These are phyloP conservation scores for Drosophila hydei DNA, from an alignment of 1,140 invertebrate species.

Conservation along the genomic window DNA sequence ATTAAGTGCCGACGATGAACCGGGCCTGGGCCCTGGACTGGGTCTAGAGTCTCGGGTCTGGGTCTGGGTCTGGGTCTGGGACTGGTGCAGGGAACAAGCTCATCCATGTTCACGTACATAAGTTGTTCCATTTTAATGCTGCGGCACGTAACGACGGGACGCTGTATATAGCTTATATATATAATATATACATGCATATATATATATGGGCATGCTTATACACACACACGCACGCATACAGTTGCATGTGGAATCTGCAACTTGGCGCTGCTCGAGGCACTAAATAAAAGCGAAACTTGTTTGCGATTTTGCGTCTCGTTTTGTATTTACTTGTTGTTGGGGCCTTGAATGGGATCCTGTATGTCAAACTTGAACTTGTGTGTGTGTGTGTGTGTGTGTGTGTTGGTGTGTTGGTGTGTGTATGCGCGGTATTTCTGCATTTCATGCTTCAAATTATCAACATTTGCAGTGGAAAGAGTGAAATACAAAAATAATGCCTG, in stretches of 20 bases:
- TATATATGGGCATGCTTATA: conserved; percentile 37
- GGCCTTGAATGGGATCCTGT: conserved; percentile 81
- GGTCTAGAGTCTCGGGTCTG: conserved; percentile 4
- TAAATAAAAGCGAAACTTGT: conserved; percentile 83
- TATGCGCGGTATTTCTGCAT: conserved; percentile 56
- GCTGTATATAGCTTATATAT: conserved; percentile 14
- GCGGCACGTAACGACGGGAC: conserved; percentile 67
- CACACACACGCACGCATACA: conserved; percentile 17
- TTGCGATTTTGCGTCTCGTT: conserved; percentile 58
- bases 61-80: neutral
- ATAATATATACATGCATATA: conserved; percentile 42
- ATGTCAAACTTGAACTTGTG: conserved; percentile 74
- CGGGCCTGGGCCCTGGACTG: neutral
- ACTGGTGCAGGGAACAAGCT: conserved; percentile 4
- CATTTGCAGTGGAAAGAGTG: conserved; percentile 56
- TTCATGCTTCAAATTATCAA: conserved; percentile 66
- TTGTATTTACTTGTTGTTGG: conserved; percentile 51
- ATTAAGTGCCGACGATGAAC: conserved; percentile 66
- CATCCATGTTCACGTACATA: conserved; percentile 30
- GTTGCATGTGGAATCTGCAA: conserved; percentile 64
- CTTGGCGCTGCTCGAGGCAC: conserved; percentile 70
- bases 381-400: conserved; percentile 32
- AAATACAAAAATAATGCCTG: conserved; percentile 52
- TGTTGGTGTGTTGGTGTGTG: conserved; percentile 21
- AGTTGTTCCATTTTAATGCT: conserved; percentile 78